These are phyloP conservation scores for Melinopterus prodromus DNA, from an alignment of 2,888 invertebrate genomes.

Conservation along the genomic window DNA sequence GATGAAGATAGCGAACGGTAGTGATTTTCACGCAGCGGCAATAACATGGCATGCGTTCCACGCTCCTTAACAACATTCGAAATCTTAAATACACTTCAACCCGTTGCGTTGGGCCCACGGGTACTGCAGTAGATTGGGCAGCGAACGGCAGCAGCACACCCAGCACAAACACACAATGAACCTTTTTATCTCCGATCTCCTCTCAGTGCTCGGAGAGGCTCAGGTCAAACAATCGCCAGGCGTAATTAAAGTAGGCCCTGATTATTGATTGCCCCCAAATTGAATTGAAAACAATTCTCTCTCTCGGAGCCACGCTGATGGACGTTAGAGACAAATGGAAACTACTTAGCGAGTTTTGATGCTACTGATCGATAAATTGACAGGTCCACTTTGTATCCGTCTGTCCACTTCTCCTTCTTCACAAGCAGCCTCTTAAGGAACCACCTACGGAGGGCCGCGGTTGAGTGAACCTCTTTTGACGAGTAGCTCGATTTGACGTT, in stretches of 20 bases:
- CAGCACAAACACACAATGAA: slow-evolving; percentile 37
- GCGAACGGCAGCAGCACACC: slow-evolving; percentile 35
- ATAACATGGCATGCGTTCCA: slow-evolving; percentile 4
- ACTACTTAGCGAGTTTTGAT: slow-evolving; percentile 54
- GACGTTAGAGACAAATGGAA: slow-evolving; percentile 52
- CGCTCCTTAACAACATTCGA: slow-evolving; percentile 4
- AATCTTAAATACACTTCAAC: slow-evolving; percentile 4
- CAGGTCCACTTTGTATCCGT: slow-evolving; percentile 50
- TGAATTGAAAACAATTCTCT: slow-evolving; percentile 48
- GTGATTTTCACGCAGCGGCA: slow-evolving; percentile 22
- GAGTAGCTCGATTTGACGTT: not conserved
- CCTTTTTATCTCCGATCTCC: slow-evolving; percentile 36
- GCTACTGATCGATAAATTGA: slow-evolving; percentile 53
- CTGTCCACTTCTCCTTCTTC: slow-evolving; percentile 20
- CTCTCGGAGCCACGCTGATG: slow-evolving; percentile 39
- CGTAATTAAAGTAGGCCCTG: slow-evolving; percentile 45
- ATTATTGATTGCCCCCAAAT: slow-evolving; percentile 53
- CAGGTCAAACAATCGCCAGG: slow-evolving; percentile 38
- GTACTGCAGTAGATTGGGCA: not conserved
- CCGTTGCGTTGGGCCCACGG: not conserved
- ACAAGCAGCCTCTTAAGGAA: not conserved
- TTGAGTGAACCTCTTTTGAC: not conserved
- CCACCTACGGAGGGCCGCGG: not conserved
- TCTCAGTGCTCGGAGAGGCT: slow-evolving; percentile 25
- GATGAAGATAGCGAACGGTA: slow-evolving; percentile 23